Percentiles rank a stretch among this genome's conserved stretches.
Conservation (phyloP, 1,140 invertebrate genomes). For the Neodiprion pinetum region DNA sequence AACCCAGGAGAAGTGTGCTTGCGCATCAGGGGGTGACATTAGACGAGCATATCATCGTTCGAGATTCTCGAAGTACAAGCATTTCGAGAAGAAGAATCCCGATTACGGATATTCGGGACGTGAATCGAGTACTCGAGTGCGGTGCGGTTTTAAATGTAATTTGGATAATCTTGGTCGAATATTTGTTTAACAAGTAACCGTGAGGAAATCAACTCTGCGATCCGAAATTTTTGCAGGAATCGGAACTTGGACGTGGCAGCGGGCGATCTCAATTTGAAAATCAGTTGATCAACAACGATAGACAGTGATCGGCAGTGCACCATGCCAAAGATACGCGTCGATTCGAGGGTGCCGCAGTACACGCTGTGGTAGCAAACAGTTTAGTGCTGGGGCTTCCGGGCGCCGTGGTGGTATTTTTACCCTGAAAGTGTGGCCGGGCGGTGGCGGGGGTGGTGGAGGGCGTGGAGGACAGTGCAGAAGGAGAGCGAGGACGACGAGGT, state of each 20-base stretch:
- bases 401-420: background rate
- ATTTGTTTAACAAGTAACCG: background rate
- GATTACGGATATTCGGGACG: background rate
- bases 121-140: background rate
- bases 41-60: too few relatives aligned
- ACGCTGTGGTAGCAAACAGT: constrained; percentile 2
- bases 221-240: background rate
- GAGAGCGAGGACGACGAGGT: background rate
- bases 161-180: background rate
- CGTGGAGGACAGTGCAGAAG: background rate
- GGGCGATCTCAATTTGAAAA: background rate
- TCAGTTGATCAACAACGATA: background rate
- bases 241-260: background rate
- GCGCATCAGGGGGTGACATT: background rate
- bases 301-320: background rate
- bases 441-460: background rate
- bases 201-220: background rate
- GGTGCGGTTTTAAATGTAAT: background rate
- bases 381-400: background rate
- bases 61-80: too few relatives aligned
- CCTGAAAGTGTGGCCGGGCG: background rate
- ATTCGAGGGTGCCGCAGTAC: background rate
- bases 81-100: too few relatives aligned
- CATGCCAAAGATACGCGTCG: background rate
- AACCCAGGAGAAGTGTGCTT: background rate